Conservation (phyloP, 2,113 vertebrate genomes). For the Agapornis roseicollis region DNA sequence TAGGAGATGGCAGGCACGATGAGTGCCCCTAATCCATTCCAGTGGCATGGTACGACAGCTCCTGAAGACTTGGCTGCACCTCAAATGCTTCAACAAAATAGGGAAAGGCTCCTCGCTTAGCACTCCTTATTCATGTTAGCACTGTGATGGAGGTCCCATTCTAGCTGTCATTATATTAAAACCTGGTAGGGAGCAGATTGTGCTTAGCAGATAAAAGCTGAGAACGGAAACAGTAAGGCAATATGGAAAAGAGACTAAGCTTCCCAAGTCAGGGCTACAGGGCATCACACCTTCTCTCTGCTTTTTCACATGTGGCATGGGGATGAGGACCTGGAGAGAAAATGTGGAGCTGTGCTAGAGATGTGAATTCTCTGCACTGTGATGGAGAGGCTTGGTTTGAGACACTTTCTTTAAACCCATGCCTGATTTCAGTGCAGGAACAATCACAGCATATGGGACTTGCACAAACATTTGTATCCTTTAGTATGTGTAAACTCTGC, state of each 20-base stretch:
- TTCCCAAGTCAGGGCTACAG: neutral
- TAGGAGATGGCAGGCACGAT: neutral
- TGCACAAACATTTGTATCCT: neutral
- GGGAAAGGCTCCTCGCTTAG: neutral
- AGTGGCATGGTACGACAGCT: neutral
- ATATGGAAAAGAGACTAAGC: neutral
- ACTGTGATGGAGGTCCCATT: neutral
- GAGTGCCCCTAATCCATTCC: neutral
- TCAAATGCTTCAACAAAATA: neutral
- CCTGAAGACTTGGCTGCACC: neutral
- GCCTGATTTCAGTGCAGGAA: neutral
- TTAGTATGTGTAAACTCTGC: neutral
- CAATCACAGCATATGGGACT: neutral
- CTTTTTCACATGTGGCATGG: neutral
- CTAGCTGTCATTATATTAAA: neutral
- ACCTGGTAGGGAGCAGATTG: neutral
- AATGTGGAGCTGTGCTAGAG: neutral
- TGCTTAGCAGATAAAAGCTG: neutral
- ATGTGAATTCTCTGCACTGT: neutral
- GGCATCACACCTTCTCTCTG: neutral
- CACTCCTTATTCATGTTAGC: neutral
- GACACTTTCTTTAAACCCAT: neutral
- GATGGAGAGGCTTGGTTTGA: neutral
- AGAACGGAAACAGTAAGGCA: neutral
- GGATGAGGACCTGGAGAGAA: neutral